Evolutionary conservation across 2,888 invertebrate species (phyloP).

Genomic region (Drosophila meridiana): DNA sequence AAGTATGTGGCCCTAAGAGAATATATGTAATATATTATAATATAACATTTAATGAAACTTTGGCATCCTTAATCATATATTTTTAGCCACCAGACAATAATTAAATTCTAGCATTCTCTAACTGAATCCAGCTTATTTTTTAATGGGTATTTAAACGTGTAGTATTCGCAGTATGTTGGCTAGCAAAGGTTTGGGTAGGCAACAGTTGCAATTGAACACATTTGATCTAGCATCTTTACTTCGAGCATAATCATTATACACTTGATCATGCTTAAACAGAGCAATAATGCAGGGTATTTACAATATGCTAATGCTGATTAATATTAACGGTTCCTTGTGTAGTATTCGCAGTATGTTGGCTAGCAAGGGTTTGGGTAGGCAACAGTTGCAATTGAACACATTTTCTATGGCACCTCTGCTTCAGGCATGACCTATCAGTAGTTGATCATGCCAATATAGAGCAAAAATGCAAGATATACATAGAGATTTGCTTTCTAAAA

Average conservation of each 20-base stretch:
- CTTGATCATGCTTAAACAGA: conserved; percentile 6
- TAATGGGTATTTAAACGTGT: not conserved
- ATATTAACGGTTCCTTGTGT: conserved; percentile 27
- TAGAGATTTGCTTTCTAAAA: not conserved
- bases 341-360: conserved; percentile 80
- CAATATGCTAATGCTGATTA: not conserved
- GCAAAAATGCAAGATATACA: conserved; percentile 16
- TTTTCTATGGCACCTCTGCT: conserved; percentile 56
- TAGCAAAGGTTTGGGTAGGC: conserved; percentile 78
- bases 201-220: conserved; percentile 83
- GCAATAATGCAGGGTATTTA: conserved; percentile 16
- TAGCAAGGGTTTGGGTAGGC: conserved; percentile 77
- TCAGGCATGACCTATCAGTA: not conserved
- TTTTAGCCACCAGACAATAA: too few relatives aligned
- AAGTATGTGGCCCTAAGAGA: not conserved
- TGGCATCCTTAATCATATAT: too few relatives aligned
- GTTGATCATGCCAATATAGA: conserved; percentile 3
- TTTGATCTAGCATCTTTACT: conserved; percentile 59
- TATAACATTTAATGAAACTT: too few relatives aligned
- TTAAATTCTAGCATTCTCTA: not conserved
- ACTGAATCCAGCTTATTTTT: not conserved
- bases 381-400: conserved; percentile 83
- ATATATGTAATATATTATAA: too few relatives aligned
- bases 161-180: conserved; percentile 65
- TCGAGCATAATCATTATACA: not conserved